Conservation (phyloP, 2,888 invertebrate species). For the Ormia ochracea region DNA sequence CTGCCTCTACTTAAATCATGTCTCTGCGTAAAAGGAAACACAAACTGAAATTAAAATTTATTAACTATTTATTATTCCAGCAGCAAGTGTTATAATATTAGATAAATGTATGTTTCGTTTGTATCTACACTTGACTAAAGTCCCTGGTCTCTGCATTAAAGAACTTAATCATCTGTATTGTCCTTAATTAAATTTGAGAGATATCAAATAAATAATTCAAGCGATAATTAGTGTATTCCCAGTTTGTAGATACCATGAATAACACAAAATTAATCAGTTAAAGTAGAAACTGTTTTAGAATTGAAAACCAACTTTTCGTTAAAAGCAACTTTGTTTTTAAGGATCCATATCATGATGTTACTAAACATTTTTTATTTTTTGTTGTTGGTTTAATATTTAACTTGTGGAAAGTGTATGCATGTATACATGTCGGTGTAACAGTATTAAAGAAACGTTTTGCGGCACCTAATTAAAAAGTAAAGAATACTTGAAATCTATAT, state of each 20-base stretch:
- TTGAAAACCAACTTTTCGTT: background rate
- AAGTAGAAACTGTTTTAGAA: background rate
- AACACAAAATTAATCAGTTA: background rate
- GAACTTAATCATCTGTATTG: too few relatives aligned
- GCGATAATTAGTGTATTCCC: constrained; percentile 41
- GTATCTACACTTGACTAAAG: too few relatives aligned
- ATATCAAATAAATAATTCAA: constrained; percentile 15
- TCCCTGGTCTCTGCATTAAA: too few relatives aligned
- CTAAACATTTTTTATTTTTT: background rate
- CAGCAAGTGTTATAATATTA: too few relatives aligned
- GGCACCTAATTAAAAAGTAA: constrained; percentile 18
- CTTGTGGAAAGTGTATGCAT: background rate
- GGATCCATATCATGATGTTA: background rate
- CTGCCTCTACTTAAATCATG: background rate
- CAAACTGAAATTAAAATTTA: background rate
- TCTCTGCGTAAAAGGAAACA: background rate
- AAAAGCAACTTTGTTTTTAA: background rate
- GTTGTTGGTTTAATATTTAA: too few relatives aligned
- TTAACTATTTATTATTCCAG: background rate
- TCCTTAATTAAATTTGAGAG: constrained; percentile 31
- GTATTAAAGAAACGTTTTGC: constrained; percentile 6
- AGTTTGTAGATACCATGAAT: constrained; percentile 2
- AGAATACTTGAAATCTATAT: background rate
- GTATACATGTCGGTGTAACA: background rate
- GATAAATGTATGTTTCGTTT: too few relatives aligned